Base-by-base conservation (phyloP, 2,797 vertebrate genomes). In the Calcarius lapponicus region DNA sequence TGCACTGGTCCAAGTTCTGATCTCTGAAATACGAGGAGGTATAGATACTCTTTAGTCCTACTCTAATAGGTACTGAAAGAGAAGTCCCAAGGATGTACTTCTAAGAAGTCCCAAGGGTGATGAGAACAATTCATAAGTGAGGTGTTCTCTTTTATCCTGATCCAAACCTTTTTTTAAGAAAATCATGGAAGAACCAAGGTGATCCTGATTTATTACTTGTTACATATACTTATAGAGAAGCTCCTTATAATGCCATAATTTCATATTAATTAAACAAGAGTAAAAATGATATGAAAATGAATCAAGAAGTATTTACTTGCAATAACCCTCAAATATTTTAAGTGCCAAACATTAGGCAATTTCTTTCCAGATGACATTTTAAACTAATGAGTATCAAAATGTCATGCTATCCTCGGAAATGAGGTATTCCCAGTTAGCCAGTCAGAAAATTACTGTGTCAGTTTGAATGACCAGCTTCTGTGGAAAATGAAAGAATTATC, bases 291-390 rank as follows among this genome's bases (percentile, higher is more conserved):
- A 76, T 34, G 53, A 79, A 92, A 82, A 31, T 6, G 15, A 91
- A 45, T 83, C 19, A 78, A 78, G 47, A 67, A 73, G 1, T 48
- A 51, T 87, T 86, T 51, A 51, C 32, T 83, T 80, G 18, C 50
- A 90, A 89, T 90, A 94, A 50, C 17, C 7, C 21, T 86, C 71
- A 91, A 78, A 76, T 8, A 3, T 70, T 94, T 4, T 43, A 88
- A 82, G 42, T 47, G 71, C 42, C 57, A 89, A 78, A 87, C 69
- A 28, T 86, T 70, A 93, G 25, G 45, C 11, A 8, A 90, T 82
- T 94, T 90, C 25, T 92, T 96, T 96, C 86, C 88, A 96, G 72
- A 93, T 89, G 78, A 86, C 86, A 88, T 96, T 88, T 94, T 83
- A 85, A 94, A 94, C n/a, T 95, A 93, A 94, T 76, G 69, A 86